Percentiles rank a stretch among this genome's conserved stretches.
Conservation (phyloP, 2,888 invertebrate genomes). For the Odontocerum albicorne region DNA sequence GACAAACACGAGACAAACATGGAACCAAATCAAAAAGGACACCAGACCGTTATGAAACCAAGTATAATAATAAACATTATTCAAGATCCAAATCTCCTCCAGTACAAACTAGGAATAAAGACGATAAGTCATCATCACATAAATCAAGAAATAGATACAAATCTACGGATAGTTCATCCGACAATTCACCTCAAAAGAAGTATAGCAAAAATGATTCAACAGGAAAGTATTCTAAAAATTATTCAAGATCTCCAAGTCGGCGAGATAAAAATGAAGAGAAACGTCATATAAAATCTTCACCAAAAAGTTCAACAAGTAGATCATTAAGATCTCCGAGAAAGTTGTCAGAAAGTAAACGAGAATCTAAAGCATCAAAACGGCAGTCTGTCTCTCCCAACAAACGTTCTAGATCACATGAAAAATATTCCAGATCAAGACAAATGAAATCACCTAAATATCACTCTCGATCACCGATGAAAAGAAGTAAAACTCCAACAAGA, state of each 20-base stretch:
- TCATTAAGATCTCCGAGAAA: background rate
- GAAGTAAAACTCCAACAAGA: background rate
- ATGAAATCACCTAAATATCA: no score
- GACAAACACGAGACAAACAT: no score
- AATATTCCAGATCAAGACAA: conserved; percentile 1
- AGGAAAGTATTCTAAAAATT: background rate
- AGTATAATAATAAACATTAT: no score
- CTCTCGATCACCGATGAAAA: no score
- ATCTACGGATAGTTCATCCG: background rate
- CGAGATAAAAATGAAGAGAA: background rate
- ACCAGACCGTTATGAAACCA: no score
- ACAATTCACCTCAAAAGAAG: background rate
- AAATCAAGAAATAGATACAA: no score
- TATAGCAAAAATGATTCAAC: background rate
- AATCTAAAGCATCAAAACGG: conserved; percentile 5
- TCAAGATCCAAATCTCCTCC: no score
- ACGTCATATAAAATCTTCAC: background rate
- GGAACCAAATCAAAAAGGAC: no score
- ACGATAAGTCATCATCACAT: no score
- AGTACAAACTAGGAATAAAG: no score
- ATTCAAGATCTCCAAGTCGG: conserved; percentile 4
- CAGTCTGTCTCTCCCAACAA: conserved; percentile 13
- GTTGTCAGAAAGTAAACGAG: background rate
- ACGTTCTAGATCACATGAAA: conserved; percentile 8
- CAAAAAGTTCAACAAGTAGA: background rate